Conservation (phyloP, 1,140 invertebrate species). For the Manduca sexta region DNA sequence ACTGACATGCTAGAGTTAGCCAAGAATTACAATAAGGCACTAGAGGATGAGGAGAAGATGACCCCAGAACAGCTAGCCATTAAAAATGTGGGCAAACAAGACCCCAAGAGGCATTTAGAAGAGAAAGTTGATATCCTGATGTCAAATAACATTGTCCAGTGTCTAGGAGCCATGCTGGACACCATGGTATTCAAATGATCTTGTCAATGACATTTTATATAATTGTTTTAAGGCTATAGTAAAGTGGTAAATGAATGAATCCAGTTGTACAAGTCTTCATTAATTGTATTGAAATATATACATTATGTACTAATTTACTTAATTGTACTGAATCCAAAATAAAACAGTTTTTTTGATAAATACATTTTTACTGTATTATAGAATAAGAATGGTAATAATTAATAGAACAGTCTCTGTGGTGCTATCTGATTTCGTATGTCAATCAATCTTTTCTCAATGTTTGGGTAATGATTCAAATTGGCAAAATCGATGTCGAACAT, state of each 20-base stretch:
- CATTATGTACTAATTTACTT: constrained; percentile 39
- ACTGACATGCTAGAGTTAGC: constrained; percentile 97
- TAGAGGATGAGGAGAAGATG: constrained; percentile 99
- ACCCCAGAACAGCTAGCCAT: constrained; percentile 99
- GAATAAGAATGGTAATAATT: constrained; percentile 22
- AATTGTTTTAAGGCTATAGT: constrained; percentile 39
- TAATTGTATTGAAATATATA: constrained; percentile 39
- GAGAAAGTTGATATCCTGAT: constrained; percentile 98
- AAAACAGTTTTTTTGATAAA: constrained; percentile 42
- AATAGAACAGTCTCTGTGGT: constrained; percentile 45
- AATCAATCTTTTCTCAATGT: constrained; percentile 28
- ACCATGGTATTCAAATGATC: constrained; percentile 91
- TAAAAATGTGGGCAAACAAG: constrained; percentile 99
- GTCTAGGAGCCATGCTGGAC: constrained; percentile 98
- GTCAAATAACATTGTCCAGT: constrained; percentile 99
- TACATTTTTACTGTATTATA: neutral
- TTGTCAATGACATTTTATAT: constrained; percentile 27
- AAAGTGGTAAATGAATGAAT: constrained; percentile 35
- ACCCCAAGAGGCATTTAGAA: constrained; percentile 99
- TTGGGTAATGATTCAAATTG: constrained; percentile 33
- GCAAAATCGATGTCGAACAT: constrained; percentile 58
- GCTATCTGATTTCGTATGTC: constrained; percentile 49
- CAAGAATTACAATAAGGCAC: constrained; percentile 98
- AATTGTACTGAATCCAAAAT: constrained; percentile 38
- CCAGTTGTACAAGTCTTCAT: constrained; percentile 33